phyloP scores from a whole-genome alignment of 2,797 vertebrate species.

The Todus mexicanus region DNA sequence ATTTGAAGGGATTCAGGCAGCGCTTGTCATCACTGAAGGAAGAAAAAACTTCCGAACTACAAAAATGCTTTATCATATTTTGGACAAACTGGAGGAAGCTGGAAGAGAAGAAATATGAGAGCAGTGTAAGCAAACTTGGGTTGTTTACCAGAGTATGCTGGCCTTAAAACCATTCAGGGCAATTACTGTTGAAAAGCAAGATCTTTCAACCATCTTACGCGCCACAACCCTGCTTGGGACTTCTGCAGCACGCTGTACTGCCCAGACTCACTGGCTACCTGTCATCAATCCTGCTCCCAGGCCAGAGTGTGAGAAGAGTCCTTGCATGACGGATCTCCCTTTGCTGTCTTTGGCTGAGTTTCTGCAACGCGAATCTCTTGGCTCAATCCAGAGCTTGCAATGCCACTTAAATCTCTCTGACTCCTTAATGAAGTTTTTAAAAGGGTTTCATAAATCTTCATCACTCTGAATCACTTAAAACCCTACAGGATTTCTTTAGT shows the following conservation, averaged over 20 bases:
- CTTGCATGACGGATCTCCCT: not conserved
- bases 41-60: not conserved
- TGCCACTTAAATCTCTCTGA: conserved; percentile 39
- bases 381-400: not conserved
- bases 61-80: fast-evolving
- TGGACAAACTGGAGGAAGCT: not conserved
- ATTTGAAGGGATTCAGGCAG: not conserved
- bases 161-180: not conserved
- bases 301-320: not conserved
- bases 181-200: not conserved
- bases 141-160: not conserved
- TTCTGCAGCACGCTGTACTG: not conserved
- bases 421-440: conserved; percentile 47
- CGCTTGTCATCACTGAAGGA: not conserved
- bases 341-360: not conserved
- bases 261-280: not conserved
- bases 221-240: not conserved
- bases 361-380: conserved; percentile 19
- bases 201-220: not conserved
- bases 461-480: conserved; percentile 6
- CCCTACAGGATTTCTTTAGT: conserved; percentile 10
- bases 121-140: not conserved
- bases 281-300: not conserved
- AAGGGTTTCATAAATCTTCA: conserved; percentile 57
- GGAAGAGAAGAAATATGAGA: not conserved